Percentiles rank a stretch among this genome's conserved stretches.
Evolutionary conservation across 2,888 invertebrate species (phyloP).

Genomic region (Drosophila recens): DNA sequence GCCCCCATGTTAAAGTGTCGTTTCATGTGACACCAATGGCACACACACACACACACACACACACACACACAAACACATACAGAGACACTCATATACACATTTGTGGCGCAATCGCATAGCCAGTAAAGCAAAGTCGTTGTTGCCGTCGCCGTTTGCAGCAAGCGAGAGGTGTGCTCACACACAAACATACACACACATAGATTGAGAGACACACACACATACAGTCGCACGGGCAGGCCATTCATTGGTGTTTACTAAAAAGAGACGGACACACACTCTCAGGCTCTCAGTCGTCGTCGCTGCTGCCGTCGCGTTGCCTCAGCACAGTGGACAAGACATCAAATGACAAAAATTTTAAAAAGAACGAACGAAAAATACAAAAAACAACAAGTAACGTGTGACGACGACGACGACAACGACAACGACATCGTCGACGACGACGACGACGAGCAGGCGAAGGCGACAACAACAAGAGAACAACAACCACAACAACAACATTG

Average conservation of each 20-base stretch:
- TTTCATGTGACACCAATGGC: conserved; percentile 66
- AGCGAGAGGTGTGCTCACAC: conserved; percentile 27
- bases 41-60: conserved; percentile 39
- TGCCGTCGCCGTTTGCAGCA: conserved; percentile 17
- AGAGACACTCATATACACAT: conserved; percentile 34
- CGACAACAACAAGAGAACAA: conserved; percentile 34
- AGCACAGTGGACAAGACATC: conserved; percentile 70
- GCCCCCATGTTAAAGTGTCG: conserved; percentile 81
- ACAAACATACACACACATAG: conserved; percentile 32
- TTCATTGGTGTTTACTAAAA: conserved; percentile 69
- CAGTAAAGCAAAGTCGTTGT: conserved; percentile 38
- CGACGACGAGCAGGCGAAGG: conserved; percentile 35
- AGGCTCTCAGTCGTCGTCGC: conserved; percentile 29
- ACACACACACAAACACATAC: conserved; percentile 31
- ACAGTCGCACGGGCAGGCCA: conserved; percentile 49
- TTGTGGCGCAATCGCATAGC: conserved; percentile 62
- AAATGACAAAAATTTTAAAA: conserved; percentile 80
- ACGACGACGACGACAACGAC: conserved; percentile 40
- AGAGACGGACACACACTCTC: conserved; percentile 72
- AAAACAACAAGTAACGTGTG: conserved; percentile 48
- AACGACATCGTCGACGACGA: conserved; percentile 19
- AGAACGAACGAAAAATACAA: conserved; percentile 53
- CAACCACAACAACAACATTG: conserved; percentile 17
- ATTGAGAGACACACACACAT: conserved; percentile 33
- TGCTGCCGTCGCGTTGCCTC: conserved; percentile 32